These are phyloP conservation scores for Andrena bicolor DNA, from an alignment of 2,888 invertebrate species.

Conservation along the genomic window DNA sequence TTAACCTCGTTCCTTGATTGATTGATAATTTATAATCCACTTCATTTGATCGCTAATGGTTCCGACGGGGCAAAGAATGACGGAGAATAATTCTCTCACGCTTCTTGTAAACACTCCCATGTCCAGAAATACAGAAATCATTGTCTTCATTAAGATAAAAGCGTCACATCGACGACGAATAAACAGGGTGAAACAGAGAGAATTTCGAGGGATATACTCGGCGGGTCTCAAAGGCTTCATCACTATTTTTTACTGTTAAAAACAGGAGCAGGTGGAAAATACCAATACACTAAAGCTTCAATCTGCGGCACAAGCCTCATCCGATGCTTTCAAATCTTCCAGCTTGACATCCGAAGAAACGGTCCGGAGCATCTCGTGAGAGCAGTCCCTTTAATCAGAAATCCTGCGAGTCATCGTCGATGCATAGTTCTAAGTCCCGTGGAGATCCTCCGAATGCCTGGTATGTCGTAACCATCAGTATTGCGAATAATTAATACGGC, in stretches of 20 bases:
- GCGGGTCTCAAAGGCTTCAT: background rate
- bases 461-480: conserved; percentile 70
- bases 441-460: conserved; percentile 47
- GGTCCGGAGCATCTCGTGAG: background rate
- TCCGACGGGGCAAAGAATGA: conserved; percentile 1
- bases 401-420: conserved; percentile 58
- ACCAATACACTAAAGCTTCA: background rate
- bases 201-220: too few species aligned
- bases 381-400: conserved; percentile 15
- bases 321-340: background rate
- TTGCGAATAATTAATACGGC: conserved; percentile 81
- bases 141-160: conserved; percentile 1
- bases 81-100: conserved; percentile 26
- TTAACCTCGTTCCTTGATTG: conserved; percentile 22
- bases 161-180: background rate
- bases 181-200: background rate
- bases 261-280: background rate
- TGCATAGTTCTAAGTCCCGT: conserved; percentile 40
- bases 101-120: background rate
- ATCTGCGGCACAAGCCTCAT: background rate
- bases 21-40: conserved; percentile 39
- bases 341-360: background rate
- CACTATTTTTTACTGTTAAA: background rate
- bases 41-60: conserved; percentile 2
- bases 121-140: background rate